Base-by-base conservation (phyloP, 2,113 vertebrate species). In the Varanus salvator region DNA sequence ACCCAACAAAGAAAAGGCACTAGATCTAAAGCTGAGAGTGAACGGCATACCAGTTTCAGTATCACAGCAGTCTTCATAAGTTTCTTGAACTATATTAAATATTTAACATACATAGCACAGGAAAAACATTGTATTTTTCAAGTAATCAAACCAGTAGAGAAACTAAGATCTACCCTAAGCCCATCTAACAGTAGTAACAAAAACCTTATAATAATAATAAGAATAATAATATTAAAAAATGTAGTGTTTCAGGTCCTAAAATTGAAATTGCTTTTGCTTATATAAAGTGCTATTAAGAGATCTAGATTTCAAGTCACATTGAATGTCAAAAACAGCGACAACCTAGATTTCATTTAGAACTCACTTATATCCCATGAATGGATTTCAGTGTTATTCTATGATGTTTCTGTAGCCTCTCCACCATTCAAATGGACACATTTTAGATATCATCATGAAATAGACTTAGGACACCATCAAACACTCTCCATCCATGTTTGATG, bases 201-300 rank as follows among this genome's bases (percentile, higher is more conserved):
- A 60, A 76, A n/a, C 12, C 71, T 71, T 54, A 27, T 12, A 57
- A 88, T 29, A 81, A 44, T 76, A 44, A 27, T 12, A 57, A 88
- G 21, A 81, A 44, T 76, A 76, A 75, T 83, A 83, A n/a, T 44
- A 31, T 44, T 44, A 44, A 44, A 23, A 89, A 89, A 89, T 84
- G 86, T 68, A 78, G 38, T 76, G 31, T 69, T 44, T 50, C 48
- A 31, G 12, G 15, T 89, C 29, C 48, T 15, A 19, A 77, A 25
- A 34, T 25, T 84, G 57, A 89, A 77, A 60, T 94, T 80, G 92
- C 89, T 87, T 92, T 92, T 91, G 90, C 85, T 91, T 57, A 74
- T 89, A 93, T 85, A 93, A 95, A 94, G 91, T 87, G 74, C 93
- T 93, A 76, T 87, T 89, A 94, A 95, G 88, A 88, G 72, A 74